phyloP scores from a whole-genome alignment of 2,797 vertebrate genomes.

The Euphonia xanthogaster region DNA sequence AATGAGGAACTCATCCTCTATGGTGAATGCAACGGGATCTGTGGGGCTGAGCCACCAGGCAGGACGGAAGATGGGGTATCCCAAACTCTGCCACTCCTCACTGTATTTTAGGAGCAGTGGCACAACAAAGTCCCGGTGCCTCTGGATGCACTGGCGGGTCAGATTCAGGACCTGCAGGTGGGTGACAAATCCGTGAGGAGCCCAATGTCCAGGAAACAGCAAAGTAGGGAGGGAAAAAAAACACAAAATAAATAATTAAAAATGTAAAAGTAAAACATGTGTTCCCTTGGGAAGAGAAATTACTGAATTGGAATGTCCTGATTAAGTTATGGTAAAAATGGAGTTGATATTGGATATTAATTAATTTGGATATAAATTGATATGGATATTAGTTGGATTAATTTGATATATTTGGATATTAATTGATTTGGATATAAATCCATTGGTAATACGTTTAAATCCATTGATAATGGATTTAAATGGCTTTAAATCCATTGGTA shows the following conservation, averaged over 20 bases:
- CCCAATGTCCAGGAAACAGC: neutral
- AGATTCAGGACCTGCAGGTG: conserved; percentile 82
- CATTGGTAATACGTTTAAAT: neutral
- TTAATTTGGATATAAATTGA: neutral
- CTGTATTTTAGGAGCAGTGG: conserved; percentile 83
- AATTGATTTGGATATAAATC: neutral
- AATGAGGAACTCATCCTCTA: conserved; percentile 90
- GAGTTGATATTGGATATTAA: neutral
- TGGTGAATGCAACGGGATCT: conserved; percentile 80
- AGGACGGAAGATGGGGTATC: conserved; percentile 86
- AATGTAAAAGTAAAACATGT: rapidly evolving
- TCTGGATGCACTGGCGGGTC: conserved; percentile 81
- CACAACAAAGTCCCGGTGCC: conserved; percentile 82
- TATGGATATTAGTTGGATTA: neutral
- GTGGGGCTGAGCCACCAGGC: conserved; percentile 89
- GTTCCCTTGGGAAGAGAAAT: neutral
- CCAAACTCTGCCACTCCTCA: conserved; percentile 79
- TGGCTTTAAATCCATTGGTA: neutral
- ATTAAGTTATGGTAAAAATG: neutral
- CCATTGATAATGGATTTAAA: neutral
- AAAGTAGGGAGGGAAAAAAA: neutral
- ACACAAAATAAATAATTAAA: rapidly evolving
- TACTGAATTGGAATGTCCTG: neutral
- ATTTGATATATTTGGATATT: neutral
- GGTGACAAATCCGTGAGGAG: neutral